A percentile compares a stretch with the other conserved stretches of the same genome.
Conservation (phyloP, 2,797 vertebrate species). For the Prunella strophiata region DNA sequence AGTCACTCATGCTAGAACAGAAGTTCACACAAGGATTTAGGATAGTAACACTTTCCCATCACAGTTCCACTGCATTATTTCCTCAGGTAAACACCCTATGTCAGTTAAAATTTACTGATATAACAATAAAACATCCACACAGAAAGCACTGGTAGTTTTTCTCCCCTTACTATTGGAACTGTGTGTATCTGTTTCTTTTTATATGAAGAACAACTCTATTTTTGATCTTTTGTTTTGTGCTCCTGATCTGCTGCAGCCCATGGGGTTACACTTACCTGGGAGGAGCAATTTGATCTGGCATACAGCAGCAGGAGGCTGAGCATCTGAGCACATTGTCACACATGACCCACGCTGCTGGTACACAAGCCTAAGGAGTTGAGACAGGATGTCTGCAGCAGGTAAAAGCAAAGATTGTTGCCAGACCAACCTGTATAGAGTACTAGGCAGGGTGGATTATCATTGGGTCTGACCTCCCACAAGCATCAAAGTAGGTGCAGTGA, state of each 20-base stretch:
- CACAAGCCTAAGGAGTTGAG: neutral
- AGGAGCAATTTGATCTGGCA: neutral
- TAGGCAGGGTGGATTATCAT: neutral
- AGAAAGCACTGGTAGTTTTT: neutral
- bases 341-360: fast-evolving
- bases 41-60: neutral
- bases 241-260: neutral
- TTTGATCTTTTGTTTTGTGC: neutral
- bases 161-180: neutral
- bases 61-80: neutral
- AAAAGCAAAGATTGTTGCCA: neutral
- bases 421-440: neutral
- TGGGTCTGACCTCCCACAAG: neutral
- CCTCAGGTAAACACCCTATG: neutral
- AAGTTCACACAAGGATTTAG: neutral
- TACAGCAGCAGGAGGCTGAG: neutral
- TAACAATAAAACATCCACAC: neutral
- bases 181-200: neutral
- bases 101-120: neutral
- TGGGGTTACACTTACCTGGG: neutral
- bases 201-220: neutral
- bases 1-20: neutral
- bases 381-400: neutral
- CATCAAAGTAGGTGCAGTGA: neutral
- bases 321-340: neutral